A percentile compares a stretch with the other conserved stretches of the same genome.
These are phyloP conservation scores for Meghimatium bilineatum DNA, from an alignment of 2,888 invertebrate genomes.

Conservation along the genomic window DNA sequence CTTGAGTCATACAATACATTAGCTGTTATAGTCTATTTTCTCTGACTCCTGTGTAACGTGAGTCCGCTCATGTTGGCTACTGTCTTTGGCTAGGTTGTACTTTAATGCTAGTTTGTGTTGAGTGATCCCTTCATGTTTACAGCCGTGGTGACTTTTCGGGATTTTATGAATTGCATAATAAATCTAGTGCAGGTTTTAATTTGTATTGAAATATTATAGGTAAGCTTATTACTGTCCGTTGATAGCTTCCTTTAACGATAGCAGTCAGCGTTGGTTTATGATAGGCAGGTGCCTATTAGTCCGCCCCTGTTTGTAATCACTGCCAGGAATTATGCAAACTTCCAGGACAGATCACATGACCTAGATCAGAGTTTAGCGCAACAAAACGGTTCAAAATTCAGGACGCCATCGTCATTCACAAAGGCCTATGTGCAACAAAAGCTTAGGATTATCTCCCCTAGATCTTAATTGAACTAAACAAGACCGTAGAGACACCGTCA, in stretches of 20 bases:
- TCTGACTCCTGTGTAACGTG: too few species aligned
- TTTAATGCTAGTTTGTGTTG: too few species aligned
- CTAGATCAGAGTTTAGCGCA: neutral
- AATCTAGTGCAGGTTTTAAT: too few species aligned
- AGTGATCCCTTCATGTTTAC: too few species aligned
- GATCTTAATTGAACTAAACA: conserved; percentile 20
- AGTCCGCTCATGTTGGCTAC: too few species aligned
- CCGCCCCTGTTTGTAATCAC: neutral
- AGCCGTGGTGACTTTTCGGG: too few species aligned
- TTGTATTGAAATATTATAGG: neutral
- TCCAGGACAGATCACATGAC: neutral
- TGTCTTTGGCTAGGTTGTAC: too few species aligned
- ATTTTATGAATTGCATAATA: too few species aligned
- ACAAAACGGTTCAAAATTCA: neutral
- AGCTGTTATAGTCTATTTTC: too few species aligned
- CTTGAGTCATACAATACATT: too few species aligned
- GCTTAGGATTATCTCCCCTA: neutral
- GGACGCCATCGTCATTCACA: neutral
- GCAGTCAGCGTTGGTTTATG: conserved; percentile 1
- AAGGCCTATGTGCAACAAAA: conserved; percentile 10
- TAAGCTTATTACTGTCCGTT: neutral
- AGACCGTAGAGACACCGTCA: neutral
- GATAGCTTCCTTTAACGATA: neutral
- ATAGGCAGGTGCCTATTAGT: conserved; percentile 17
- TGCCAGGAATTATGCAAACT: neutral